Base-by-base conservation (phyloP, 1,140 invertebrate genomes). In the Chlorops oryzae region DNA sequence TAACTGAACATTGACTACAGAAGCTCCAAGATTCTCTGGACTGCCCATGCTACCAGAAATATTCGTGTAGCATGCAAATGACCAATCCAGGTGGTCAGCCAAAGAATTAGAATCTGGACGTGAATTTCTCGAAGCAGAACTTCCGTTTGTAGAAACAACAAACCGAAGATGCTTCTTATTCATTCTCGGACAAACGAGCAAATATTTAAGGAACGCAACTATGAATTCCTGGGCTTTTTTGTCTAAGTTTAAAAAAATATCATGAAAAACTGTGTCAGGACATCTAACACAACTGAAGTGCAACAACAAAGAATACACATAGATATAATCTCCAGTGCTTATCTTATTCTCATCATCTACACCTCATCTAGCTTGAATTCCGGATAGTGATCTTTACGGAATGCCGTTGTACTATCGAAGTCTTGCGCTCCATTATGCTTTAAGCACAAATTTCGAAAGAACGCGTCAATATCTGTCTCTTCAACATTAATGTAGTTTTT, bases 1-100 rank as follows among this genome's bases (percentile, higher is more conserved):
- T 37, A 72, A 44, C 20, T 67, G 63, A 3, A 67, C 59, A 38
- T 72, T 68, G 10, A 72, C 47, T 2, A 72, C 65, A 0, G 61
- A 62, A 37, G 46, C 50, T 7, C 52, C 68, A 13, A 72, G 43
- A 52, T 63, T 71, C 47, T 72, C 69, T 0, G 64, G 63, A 5
- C 60, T 57, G 0, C 41, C 52, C 25, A 57, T 57, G 5, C 52
- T 54, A 13, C 27, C 37, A 10, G 45, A 50, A 7, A 35, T 45
- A 46, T 49, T 51, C 2, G 54, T 53, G 3, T 25, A n/a, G 12
- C 25, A 51, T 18, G 62, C 62, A 12, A 57, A 47, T 2, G 61
- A 59, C 5, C 38, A 50, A 22, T 70, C 51, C 0, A 70, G 40
- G 42, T 59, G 54, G 34, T 70, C 67, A 1, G 55, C 35, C 0